phyloP scores from a whole-genome alignment of 2,797 vertebrate genomes.

The Huso huso region DNA sequence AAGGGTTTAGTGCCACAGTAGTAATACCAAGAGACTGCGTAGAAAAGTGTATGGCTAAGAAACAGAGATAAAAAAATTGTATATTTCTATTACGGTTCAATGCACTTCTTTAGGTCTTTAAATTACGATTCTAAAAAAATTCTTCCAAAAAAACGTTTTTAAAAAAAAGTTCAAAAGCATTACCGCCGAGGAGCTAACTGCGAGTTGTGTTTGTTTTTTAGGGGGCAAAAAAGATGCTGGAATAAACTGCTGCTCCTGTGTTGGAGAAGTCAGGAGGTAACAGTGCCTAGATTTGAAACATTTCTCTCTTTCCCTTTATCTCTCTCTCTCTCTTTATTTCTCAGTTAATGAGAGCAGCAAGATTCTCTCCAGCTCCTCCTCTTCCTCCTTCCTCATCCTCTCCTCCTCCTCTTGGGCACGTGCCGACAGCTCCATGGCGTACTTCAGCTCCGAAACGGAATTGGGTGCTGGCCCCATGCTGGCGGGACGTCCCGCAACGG shows the following conservation, averaged over 20 bases:
- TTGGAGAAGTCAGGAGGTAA: conserved; percentile 27
- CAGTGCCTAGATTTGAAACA: conserved; percentile 12
- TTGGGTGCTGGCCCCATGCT: conserved; percentile 55
- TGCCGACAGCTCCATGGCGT: conserved; percentile 86
- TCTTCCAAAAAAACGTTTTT: too few relatives aligned
- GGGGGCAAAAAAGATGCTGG: conserved; percentile 37
- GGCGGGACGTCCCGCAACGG: conserved; percentile 44
- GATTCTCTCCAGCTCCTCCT: conserved; percentile 82
- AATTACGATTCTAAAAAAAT: too few relatives aligned
- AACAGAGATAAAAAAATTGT: too few relatives aligned
- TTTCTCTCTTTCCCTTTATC: conserved; percentile 20
- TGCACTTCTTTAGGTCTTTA: too few relatives aligned
- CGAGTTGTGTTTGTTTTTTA: too few relatives aligned
- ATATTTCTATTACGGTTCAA: too few relatives aligned
- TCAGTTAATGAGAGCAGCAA: conserved; percentile 85
- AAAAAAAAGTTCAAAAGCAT: too few relatives aligned
- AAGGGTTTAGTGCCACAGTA: too few relatives aligned
- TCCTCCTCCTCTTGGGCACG: conserved; percentile 76
- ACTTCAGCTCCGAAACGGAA: conserved; percentile 75
- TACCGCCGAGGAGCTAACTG: too few relatives aligned
- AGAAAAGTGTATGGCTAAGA: too few relatives aligned
- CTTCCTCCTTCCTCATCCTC: conserved; percentile 68
- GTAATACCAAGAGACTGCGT: too few relatives aligned
- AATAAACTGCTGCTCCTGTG: conserved; percentile 34
- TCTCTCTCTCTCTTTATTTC: conserved; percentile 55